A percentile compares a stretch with the other conserved stretches of the same genome.
Conservation (phyloP, 2,113 vertebrate genomes). For the Tilapia sparmanii region DNA sequence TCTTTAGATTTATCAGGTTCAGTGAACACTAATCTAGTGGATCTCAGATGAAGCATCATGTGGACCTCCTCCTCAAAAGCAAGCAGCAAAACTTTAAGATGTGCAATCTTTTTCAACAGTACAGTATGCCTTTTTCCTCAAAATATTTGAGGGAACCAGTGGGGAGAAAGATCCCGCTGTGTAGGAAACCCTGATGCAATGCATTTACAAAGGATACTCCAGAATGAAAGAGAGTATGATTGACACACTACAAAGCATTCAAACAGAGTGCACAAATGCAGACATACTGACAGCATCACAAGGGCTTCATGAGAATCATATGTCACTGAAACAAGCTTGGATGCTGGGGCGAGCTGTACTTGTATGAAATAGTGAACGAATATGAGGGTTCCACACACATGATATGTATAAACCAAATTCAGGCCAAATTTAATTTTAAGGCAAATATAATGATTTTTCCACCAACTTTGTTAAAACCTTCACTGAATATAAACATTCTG, state of each 20-base stretch:
- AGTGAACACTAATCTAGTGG: neutral
- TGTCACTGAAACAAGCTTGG: neutral
- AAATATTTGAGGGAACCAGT: neutral
- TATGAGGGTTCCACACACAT: accelerated
- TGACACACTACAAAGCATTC: neutral
- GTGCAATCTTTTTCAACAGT: neutral
- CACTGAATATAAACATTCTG: neutral
- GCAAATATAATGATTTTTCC: neutral
- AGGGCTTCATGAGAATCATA: neutral
- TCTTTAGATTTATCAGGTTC: neutral
- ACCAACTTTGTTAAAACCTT: neutral
- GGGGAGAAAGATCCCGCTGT: neutral
- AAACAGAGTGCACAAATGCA: neutral
- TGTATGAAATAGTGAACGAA: accelerated
- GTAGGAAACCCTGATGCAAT: neutral
- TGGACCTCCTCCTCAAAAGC: neutral
- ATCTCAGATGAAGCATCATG: neutral
- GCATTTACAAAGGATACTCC: neutral
- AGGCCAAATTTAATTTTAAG: accelerated
- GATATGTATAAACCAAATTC: neutral
- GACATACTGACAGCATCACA: neutral
- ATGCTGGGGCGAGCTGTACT: neutral
- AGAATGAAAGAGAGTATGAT: neutral
- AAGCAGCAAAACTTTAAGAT: neutral
- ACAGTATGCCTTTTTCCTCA: neutral